These are phyloP conservation scores for Motacilla alba DNA, from an alignment of 2,113 vertebrate species.

Conservation along the genomic window DNA sequence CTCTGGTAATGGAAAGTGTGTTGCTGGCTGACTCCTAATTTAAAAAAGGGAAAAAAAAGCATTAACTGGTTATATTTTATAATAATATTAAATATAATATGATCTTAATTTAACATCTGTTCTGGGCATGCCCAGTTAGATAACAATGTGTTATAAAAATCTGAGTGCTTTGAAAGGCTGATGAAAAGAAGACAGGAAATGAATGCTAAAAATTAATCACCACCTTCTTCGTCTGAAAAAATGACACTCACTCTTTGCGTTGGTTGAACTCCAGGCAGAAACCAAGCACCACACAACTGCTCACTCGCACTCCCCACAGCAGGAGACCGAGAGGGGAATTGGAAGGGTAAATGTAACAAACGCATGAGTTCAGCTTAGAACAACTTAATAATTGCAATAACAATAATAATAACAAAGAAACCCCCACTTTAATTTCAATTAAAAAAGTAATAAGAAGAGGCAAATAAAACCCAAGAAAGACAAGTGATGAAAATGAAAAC, in stretches of 20 bases:
- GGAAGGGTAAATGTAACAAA: not conserved
- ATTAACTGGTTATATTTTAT: not conserved
- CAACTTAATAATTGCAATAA: not conserved
- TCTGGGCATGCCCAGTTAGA: not conserved
- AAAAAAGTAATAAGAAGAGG: not conserved
- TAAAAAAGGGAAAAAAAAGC: not conserved
- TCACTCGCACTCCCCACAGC: fast-evolving
- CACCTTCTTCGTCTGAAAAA: not conserved
- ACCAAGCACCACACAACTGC: not conserved
- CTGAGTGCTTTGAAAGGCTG: not conserved
- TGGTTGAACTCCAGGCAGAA: not conserved
- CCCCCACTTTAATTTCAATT: not conserved
- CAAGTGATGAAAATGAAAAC: not conserved
- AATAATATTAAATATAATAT: not conserved
- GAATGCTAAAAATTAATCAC: not conserved
- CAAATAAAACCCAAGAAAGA: not conserved
- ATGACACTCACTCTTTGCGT: not conserved
- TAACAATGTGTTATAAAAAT: not conserved
- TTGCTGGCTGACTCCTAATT: not conserved
- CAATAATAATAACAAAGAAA: not conserved
- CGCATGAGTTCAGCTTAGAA: not conserved
- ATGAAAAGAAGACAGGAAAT: not conserved
- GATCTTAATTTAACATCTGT: not conserved
- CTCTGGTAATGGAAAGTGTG: not conserved
- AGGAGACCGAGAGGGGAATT: not conserved